Percentiles rank a stretch among this genome's conserved stretches.
These are phyloP conservation scores for Steinernema khuongi DNA, from an alignment of 1,140 invertebrate genomes.

Conservation along the genomic window DNA sequence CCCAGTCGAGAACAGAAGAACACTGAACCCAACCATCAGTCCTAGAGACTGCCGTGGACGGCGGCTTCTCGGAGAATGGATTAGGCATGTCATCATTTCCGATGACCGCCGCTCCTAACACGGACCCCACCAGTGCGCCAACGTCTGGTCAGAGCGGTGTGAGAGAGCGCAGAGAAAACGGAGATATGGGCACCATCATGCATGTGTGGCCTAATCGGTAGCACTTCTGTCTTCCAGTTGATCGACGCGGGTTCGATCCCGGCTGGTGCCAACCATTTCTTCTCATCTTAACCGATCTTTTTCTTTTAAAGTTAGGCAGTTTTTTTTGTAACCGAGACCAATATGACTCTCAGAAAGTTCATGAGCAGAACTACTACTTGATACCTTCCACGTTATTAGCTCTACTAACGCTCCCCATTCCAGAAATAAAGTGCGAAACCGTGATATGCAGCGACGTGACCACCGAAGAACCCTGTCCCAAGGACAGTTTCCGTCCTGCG, in stretches of 20 bases:
- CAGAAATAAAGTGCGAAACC: constrained; percentile 33
- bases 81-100: constrained; percentile 13
- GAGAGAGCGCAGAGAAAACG: background rate
- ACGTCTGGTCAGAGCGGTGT: background rate
- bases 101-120: background rate
- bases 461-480: constrained; percentile 45
- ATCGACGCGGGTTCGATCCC: no score
- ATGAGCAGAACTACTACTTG: no score
- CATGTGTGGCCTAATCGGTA: no score
- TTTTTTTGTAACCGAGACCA: no score
- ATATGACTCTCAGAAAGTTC: no score
- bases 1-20: background rate
- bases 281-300: no score
- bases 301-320: no score
- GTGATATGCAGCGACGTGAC: constrained; percentile 45
- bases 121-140: background rate
- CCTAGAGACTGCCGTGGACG: background rate
- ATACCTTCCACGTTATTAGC: no score
- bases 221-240: no score
- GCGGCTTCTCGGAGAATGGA: constrained; percentile 5
- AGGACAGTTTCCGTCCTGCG: constrained; percentile 49
- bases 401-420: no score
- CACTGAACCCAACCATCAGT: background rate
- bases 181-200: no score
- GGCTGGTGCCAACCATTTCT: no score